A percentile compares a stretch with the other conserved stretches of the same genome.
These are phyloP conservation scores for Apamea monoglypha DNA, from an alignment of 2,888 invertebrate genomes.

Conservation along the genomic window DNA sequence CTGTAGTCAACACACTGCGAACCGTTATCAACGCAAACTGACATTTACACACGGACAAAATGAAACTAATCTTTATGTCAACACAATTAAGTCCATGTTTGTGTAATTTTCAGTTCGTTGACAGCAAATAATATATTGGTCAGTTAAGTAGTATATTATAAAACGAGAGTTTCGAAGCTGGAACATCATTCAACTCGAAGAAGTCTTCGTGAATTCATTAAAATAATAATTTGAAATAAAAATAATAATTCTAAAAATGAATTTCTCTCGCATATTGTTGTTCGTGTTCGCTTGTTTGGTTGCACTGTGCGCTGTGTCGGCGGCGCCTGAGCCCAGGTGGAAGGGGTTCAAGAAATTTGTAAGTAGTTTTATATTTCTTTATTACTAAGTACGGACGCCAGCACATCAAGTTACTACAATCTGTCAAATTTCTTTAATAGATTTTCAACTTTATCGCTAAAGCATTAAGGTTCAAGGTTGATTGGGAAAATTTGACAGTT, in stretches of 20 bases:
- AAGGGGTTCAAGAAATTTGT: neutral
- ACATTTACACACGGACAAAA: neutral
- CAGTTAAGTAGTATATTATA: constrained; percentile 50
- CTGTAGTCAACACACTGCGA: too few relatives aligned
- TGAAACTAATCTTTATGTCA: neutral
- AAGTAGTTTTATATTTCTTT: neutral
- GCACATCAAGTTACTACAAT: too few relatives aligned
- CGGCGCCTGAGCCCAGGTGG: neutral
- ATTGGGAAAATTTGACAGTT: too few relatives aligned
- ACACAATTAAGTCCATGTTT: neutral
- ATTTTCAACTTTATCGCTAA: too few relatives aligned
- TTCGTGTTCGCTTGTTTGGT: neutral
- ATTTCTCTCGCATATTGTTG: neutral
- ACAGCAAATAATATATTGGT: neutral
- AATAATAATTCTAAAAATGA: constrained; percentile 32
- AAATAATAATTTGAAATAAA: constrained; percentile 32
- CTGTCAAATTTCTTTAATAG: too few relatives aligned
- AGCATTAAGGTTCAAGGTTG: too few relatives aligned
- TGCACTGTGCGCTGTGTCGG: neutral
- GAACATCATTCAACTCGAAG: constrained; percentile 54
- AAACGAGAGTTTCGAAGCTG: constrained; percentile 21
- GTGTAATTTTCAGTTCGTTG: neutral
- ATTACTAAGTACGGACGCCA: too few relatives aligned
- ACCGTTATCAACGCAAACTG: constrained; percentile 29
- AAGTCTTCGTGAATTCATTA: constrained; percentile 16